Base-by-base conservation (phyloP, 2,113 vertebrate genomes). In the Naja naja region DNA sequence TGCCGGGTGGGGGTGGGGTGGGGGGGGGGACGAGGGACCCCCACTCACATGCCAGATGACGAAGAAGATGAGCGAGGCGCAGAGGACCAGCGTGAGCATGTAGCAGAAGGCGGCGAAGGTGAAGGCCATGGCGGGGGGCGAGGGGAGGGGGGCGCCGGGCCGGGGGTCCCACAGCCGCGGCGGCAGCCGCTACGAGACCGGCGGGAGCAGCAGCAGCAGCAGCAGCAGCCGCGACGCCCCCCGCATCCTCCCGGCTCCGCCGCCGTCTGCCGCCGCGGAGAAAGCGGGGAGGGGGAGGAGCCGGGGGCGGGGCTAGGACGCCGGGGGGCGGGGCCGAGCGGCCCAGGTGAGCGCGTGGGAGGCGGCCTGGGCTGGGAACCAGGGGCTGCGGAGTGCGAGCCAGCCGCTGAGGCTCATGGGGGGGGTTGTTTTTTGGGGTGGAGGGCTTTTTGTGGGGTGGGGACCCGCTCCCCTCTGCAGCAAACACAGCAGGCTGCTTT, bases 81-180 rank as follows among this genome's bases (percentile, higher is more conserved):
- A 99, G 95, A 99, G 97, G 94, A 99, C 99, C 96, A 99, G 97
- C 92, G 99, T 99, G 93, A 99, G 98, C 99, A 99, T 99, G 98
- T 99, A 99, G 98, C 99, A 99, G 97, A 99, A 99, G 97, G 99
- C 98, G 95, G 99, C 99, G 95, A 99, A 99, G 98, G 98, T 99
- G 98, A 99, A 99, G 89, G 98, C 98, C 98, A 98, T 98, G 93
- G 97, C 89, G 93, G 53, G 85, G 58, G 86, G n/a, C 69, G n/a
- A 22, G n/a, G 14, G 1, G 89, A 1, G 54, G 4, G 47, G 18
- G 9, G 18, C 27, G 43, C 5, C 43, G 6, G 43, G 55, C 39
- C 25, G 20, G 16, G 25, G n/a, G 45, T 11, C 8, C 2, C n/a
- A 11, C 22, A 14, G 64, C 9, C 47, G 49, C 2, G 47, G 60